phyloP scores from a whole-genome alignment of 2,113 vertebrate genomes.

The Hippocampus guttulatus region DNA sequence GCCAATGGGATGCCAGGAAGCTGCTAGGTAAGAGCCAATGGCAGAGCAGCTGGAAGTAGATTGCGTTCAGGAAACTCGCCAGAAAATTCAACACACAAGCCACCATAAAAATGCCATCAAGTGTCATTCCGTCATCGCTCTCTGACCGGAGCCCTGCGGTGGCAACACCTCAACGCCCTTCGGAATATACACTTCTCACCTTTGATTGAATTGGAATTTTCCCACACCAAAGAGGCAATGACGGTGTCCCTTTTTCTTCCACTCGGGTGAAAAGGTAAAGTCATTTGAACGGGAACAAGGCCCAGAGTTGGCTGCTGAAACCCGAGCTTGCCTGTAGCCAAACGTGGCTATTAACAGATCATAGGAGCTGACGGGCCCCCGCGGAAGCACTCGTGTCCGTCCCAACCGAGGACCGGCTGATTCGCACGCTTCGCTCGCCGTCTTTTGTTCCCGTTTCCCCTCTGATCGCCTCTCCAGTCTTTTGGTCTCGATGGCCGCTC shows the following conservation, averaged over 20 bases:
- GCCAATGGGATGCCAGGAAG: too few species aligned
- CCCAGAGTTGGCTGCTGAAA: constrained; percentile 36
- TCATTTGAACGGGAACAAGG: constrained; percentile 8
- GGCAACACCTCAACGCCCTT: too few species aligned
- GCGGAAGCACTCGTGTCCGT: constrained; percentile 25
- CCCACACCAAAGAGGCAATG: constrained; percentile 36
- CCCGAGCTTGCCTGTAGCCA: constrained; percentile 17
- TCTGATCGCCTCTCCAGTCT: constrained; percentile 18
- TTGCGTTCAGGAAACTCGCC: too few species aligned
- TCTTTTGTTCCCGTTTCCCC: constrained; percentile 9
- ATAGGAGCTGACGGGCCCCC: constrained; percentile 39
- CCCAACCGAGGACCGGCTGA: constrained; percentile 9
- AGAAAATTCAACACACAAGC: too few species aligned
- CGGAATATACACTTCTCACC: too few species aligned
- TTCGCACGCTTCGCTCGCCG: constrained; percentile 23
- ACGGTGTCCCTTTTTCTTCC: constrained; percentile 44
- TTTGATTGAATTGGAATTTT: too few species aligned
- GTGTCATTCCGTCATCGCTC: too few species aligned
- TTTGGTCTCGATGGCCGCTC: constrained; percentile 12
- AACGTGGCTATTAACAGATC: constrained; percentile 31
- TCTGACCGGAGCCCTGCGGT: too few species aligned
- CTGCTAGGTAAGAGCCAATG: too few species aligned
- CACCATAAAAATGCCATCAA: too few species aligned
- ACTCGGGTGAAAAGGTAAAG: constrained; percentile 29
- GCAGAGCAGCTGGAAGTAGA: too few species aligned